Evolutionary conservation across 2,797 vertebrate genomes (phyloP).

Genomic region (Karalla daura): DNA sequence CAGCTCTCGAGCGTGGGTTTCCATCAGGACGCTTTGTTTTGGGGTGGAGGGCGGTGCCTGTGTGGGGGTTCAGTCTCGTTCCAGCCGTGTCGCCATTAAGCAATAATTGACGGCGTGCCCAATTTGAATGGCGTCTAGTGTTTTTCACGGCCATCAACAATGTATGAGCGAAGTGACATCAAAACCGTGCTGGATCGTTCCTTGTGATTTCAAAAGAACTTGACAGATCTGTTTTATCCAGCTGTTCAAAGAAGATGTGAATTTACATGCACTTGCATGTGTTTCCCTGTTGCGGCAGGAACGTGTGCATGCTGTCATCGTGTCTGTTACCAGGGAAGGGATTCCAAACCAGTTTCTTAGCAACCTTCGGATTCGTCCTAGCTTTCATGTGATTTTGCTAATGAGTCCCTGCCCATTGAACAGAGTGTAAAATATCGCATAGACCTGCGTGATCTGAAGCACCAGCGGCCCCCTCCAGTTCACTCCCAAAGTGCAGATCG

Average conservation of each 20-base stretch:
- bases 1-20: slow-evolving; percentile 47
- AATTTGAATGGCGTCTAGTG: neutral
- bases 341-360: slow-evolving; percentile 81
- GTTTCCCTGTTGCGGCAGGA: slow-evolving; percentile 53
- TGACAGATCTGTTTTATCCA: slow-evolving; percentile 14
- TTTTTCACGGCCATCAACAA: neutral
- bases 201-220: slow-evolving; percentile 11
- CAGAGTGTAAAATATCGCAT: slow-evolving; percentile 74
- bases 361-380: slow-evolving; percentile 75
- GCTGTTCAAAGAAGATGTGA: slow-evolving; percentile 45
- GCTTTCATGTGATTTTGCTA: slow-evolving; percentile 79
- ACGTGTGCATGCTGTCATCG: slow-evolving; percentile 56
- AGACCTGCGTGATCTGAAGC: slow-evolving; percentile 63
- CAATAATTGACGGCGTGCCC: slow-evolving; percentile 4
- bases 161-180: neutral
- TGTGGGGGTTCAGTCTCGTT: too few relatives aligned
- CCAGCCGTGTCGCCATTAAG: neutral
- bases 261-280: slow-evolving; percentile 43
- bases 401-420: slow-evolving; percentile 75
- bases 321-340: slow-evolving; percentile 76
- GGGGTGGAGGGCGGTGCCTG: neutral
- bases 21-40: slow-evolving; percentile 17
- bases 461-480: slow-evolving; percentile 21
- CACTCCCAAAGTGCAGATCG: slow-evolving; percentile 4
- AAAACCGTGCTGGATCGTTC: neutral